Base-by-base conservation (phyloP, 2,113 vertebrate species). In the Tachysurus vachellii region DNA sequence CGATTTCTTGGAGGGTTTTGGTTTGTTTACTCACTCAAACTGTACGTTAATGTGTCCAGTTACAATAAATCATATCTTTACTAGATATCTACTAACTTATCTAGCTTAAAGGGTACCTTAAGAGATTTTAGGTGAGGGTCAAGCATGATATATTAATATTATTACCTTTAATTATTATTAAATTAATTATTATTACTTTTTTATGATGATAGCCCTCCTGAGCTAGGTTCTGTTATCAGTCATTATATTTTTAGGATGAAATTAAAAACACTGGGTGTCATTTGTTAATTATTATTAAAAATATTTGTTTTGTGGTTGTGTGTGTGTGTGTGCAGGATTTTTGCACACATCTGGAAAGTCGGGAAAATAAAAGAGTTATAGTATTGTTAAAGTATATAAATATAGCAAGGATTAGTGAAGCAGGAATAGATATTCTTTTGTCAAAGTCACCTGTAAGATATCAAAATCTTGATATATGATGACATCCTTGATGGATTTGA, bases 171-270 rank as follows among this genome's bases (percentile, higher is more conserved):
- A 90, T 80, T 85, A 88, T 91, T 91, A 92, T 88, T 87, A 90
- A 56, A 79, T 70, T 81, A 42, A 92, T 71, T 44, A 19, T 42
- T 42, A 66, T 66, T 23, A 23, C 2, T 14, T 28, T 68, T 14
- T 66, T 70, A 17, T 8, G 12, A 13, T 36, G 17, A 19, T 70
- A 28, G 5, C 28, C 82, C 82, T 91, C 87, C 93, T 93, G 92
- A 93, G 92, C 92, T 91, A 89, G 89, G 90, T 93, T 92, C 86
- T 91, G 89, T 91, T 94, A 90, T 94, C 92, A 93, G 93, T 93
- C 93, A 93, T 94, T 91, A 86, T 92, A 93, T 92, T 93, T 94
- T 91, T 94, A 94, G 91, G 92, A 91, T 94, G 91, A 91, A 91
- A 95, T 93, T 91, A 93, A 94, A 92, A 23, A 26, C 91, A 89